A percentile compares a stretch with the other conserved stretches of the same genome.
phyloP scores from a whole-genome alignment of 2,888 invertebrate genomes.

The Lamellibrachia satsuma region DNA sequence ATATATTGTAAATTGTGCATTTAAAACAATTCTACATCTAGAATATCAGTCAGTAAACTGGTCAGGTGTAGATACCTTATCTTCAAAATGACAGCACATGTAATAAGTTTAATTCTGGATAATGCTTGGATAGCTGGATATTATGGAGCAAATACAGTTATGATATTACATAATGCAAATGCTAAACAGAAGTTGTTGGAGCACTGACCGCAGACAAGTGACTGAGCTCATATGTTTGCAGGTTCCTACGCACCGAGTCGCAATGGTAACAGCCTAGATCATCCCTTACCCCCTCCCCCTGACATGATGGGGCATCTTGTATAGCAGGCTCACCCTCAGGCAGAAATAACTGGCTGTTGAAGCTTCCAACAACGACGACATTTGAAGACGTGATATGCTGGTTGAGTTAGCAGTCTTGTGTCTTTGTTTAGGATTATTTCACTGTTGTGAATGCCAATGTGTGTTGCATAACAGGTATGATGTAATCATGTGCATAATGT shows the following conservation, averaged over 20 bases:
- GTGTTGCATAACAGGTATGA: background rate
- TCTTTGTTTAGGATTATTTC: background rate
- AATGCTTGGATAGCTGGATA: no score
- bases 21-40: background rate
- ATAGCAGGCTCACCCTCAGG: background rate
- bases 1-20: background rate
- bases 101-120: no score
- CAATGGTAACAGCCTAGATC: background rate
- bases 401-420: background rate
- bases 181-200: no score
- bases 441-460: background rate
- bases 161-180: no score
- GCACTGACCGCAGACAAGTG: no score
- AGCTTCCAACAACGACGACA: background rate
- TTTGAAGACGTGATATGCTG: background rate
- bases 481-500: background rate
- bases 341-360: background rate
- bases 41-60: background rate
- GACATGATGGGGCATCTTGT: constrained; percentile 27
- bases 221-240: background rate
- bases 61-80: background rate
- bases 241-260: background rate
- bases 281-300: background rate
- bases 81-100: no score
- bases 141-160: no score